Evolutionary conservation across 92 coral and sea anemone genomes (phyloP), one percentile per base, ranked within the genome.

Genomic region (Porites evermanni): DNA sequence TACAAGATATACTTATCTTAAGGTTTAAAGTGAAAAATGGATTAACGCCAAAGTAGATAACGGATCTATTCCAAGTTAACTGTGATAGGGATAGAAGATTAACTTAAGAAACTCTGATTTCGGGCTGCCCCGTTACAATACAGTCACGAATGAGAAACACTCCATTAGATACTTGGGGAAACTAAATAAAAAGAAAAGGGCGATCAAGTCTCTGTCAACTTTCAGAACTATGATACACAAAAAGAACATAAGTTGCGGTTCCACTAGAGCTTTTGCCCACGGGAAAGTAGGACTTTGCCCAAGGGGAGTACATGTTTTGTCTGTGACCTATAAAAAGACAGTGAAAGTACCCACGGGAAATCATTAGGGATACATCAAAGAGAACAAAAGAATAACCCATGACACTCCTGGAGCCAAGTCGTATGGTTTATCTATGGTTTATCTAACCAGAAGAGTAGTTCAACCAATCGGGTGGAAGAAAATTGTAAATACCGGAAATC

Each of bases 241-340:
- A 38, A 38, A 38, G 47, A 38, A 38, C 47, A 69, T 21, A 21
- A 75, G 82, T 3, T 78, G 72, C 72, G 1, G 82, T 78, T 78
- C 71, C 82, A 64, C 59, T 61, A 38, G 72, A 26, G 8, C 82
- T 78, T 78, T 78, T 78, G 82, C 68, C 50, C 67, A n/a, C 69
- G 67, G 67, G 47, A 76, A 76, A 76, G 80, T n/a, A 51, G 12
- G 80, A 76, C 51, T 54, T 76, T 76, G 59, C 80, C 67, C 67
- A 21, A n/a, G 54, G 44, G 79, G 64, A 51, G 63, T 74, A 21
- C 63, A 23, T 74, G 64, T 74, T 74, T 74, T 76, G 80, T 60
- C 53, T 76, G 80, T 54, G 65, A 74, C 79, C 18, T 4, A 9
- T 75, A 26, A 26, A 26, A 26, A 26, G 0, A 26, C 29, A 26